Evolutionary conservation across 2,113 vertebrate species (phyloP), one percentile per base, ranked within the genome.

Genomic region (Pardalotus punctatus): DNA sequence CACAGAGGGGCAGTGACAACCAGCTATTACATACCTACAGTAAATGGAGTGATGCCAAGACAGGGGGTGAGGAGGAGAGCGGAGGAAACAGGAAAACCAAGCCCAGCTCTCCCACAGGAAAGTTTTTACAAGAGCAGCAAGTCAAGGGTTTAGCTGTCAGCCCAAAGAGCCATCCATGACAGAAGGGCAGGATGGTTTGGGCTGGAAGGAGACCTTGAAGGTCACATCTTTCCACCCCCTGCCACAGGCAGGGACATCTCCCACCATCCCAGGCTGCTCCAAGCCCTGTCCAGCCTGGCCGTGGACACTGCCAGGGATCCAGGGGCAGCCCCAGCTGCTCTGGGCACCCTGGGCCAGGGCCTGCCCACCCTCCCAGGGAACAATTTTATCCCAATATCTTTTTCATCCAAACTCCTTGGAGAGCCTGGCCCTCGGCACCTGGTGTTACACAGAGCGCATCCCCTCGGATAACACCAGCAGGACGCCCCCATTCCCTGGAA

Each of bases 1-100:
- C 84, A 10, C 1, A 0, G 8, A 67, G 78, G 21, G 48, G 40
- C 65, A 6, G 51, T 94, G 95, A 93, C 96, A 97, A 51, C 78
- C 85, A 38, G 90, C 78, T 91, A 96, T 96, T 96, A 96, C 74
- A 3, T 19, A 90, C 87, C 96, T 84, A 9, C 42, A 4, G 9
- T 65, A 51, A 85, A 51, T 24, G 69, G 31, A 53, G 84, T 2
- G 60, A 21, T 71, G 84, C 56, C 60, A 35, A 8, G 9, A n/a
- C 47, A 45, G 83, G 16, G 24, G 12, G 58, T 69, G 73, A 48
- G 65, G 6, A 48, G 45, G 36, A 70, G 47, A 85, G n/a, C 4
- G 28, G 28, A n/a, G 45, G 35, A 64, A 33, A 56, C 0, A 42
- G 42, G 33, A 60, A 78, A 62, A 50, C 17, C 78, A 94, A 81